Base-by-base conservation (phyloP, 1,140 invertebrate species). In the Scaptomyza pallida region DNA sequence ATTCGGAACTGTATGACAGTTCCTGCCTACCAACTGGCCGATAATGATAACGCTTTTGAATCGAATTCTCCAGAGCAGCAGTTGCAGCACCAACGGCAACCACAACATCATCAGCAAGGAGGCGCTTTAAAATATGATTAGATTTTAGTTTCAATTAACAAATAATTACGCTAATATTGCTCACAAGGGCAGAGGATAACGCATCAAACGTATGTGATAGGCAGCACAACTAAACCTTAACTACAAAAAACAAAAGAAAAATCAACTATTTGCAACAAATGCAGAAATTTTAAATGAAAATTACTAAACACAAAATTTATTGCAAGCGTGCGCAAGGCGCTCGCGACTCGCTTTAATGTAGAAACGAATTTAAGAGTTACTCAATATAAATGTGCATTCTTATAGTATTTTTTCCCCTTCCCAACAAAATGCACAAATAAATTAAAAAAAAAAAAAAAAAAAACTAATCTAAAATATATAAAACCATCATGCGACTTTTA, bases 1-100 rank as follows among this genome's bases (percentile, higher is more conserved):
- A 92, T 95, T 2, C 93, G 93, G 50, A 93, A 93, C 72, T 94
- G 94, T 73, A 76, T 94, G 63, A 73, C 65, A 16, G 47, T 75
- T 8, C 69, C 74, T 5, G 17, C 56, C 15, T 51, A 70, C 33
- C 70, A 72, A 21, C n/a, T 50, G 13, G 15, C 41, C 9, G 8
- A 19, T 13, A 15, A 16, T 21, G 35, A 51, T 13, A 30, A 47
- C 6, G 37, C 47, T 9, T 26, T 12, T 16, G 40, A 33, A 12
- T 44, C 52, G n/a, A 40, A 44, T 15, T 33, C 55, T n/a, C 16
- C 33, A 23, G 52, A 54, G 17, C 64, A 70, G 6, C 10, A 21
- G 23, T 47, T 48, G n/a, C 16, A 48, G 3, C 45, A 16, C 37
- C 52, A 71, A 12, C 37, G 52, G 10, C 48, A 57, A 10, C 48